phyloP scores from a whole-genome alignment of 2,113 vertebrate genomes.

The Oophaga pumilio region DNA sequence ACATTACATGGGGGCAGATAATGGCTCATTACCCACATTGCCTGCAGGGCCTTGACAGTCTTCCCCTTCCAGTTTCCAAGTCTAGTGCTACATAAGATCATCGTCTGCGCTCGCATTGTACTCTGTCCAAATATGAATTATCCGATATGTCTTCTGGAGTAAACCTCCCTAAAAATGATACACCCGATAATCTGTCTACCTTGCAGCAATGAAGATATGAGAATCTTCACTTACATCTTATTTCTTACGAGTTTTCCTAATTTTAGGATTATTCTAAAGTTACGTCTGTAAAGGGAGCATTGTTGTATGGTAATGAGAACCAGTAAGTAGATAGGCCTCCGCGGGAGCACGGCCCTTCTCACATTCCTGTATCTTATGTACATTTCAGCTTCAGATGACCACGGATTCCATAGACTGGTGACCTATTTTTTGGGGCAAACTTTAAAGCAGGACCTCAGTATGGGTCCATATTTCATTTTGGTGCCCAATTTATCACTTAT shows the following conservation, averaged over 20 bases:
- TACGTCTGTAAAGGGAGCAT: neutral
- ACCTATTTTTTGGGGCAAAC: too few species aligned
- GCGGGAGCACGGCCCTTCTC: neutral
- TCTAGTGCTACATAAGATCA: neutral
- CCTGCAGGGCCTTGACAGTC: too few species aligned
- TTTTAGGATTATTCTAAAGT: neutral
- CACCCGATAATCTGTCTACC: neutral
- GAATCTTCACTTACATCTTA: neutral
- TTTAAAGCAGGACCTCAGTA: too few species aligned
- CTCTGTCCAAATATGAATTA: neutral
- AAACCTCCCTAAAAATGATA: neutral
- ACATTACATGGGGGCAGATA: too few species aligned
- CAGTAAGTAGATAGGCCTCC: neutral
- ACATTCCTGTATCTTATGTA: neutral
- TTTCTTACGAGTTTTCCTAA: neutral
- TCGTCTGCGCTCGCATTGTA: neutral
- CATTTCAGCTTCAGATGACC: neutral
- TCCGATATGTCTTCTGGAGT: neutral
- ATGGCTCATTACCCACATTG: too few species aligned
- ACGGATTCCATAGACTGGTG: neutral
- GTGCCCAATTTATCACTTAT: too few species aligned
- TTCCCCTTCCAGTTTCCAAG: neutral
- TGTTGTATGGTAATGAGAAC: slow-evolving; percentile 5
- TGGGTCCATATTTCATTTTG: too few species aligned
- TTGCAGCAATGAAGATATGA: neutral